phyloP scores from a whole-genome alignment of 2,888 invertebrate genomes.

The Pseudococcus longispinus region DNA sequence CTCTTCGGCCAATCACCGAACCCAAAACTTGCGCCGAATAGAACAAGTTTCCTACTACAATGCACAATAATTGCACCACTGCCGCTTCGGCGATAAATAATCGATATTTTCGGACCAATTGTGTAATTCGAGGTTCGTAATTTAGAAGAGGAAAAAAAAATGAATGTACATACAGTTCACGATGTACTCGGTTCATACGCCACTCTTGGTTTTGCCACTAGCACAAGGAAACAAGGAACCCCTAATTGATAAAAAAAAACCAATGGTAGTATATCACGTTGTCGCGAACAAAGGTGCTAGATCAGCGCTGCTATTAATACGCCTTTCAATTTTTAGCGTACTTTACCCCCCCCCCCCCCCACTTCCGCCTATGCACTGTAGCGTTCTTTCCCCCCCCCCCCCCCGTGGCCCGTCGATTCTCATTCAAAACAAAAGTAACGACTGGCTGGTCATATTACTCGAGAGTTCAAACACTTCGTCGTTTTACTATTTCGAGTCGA shows the following conservation, averaged over 20 bases:
- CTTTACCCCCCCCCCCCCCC: no score
- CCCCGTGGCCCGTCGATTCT: background rate
- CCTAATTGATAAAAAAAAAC: background rate
- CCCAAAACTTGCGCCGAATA: background rate
- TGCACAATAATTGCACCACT: background rate
- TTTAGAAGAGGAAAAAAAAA: background rate
- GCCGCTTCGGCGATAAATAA: background rate
- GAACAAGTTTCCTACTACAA: conserved; percentile 11
- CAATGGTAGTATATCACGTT: background rate
- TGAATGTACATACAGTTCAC: background rate
- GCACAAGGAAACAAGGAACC: background rate
- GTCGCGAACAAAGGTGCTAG: background rate
- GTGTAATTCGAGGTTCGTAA: background rate
- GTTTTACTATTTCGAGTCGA: background rate
- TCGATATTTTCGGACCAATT: conserved; percentile 23
- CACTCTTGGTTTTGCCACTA: background rate
- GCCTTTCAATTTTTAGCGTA: no score
- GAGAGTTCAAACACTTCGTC: background rate
- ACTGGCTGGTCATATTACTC: background rate
- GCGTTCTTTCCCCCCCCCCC: no score
- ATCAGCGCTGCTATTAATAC: background rate
- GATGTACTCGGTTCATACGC: background rate
- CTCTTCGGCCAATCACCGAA: background rate
- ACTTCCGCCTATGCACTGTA: background rate
- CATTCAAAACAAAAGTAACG: background rate